A percentile compares a stretch with the other conserved stretches of the same genome.
Evolutionary conservation across 2,888 invertebrate genomes (phyloP).

Genomic region (Microctonus aethiopoides): DNA sequence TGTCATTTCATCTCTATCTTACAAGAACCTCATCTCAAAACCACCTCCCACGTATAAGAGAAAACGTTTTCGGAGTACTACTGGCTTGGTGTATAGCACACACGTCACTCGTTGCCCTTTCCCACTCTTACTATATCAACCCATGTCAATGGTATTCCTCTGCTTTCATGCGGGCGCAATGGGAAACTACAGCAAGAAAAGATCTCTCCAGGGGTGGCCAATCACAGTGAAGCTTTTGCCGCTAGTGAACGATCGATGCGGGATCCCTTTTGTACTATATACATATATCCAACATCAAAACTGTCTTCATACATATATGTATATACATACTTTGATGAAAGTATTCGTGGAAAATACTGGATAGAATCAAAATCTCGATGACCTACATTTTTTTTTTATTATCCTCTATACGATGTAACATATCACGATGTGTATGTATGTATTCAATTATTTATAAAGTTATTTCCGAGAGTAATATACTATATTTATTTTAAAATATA

Average conservation of each 20-base stretch:
- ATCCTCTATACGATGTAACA: neutral
- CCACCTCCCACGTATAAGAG: constrained; percentile 26
- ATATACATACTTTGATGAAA: neutral
- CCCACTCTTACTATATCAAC: constrained; percentile 18
- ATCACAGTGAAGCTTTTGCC: constrained; percentile 56
- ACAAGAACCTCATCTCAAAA: constrained; percentile 13
- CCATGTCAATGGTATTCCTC: constrained; percentile 30
- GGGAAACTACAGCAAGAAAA: constrained; percentile 45
- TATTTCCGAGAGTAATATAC: no score
- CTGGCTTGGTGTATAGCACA: constrained; percentile 4
- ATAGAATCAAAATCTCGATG: constrained; percentile 4
- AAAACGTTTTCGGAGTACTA: constrained; percentile 33
- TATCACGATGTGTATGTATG: neutral
- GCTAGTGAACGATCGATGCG: constrained; percentile 63
- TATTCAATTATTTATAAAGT: neutral
- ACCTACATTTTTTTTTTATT: neutral
- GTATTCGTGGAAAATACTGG: neutral
- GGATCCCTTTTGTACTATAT: constrained; percentile 62
- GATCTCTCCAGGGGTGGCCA: constrained; percentile 51
- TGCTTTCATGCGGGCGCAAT: constrained; percentile 28
- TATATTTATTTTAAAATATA: no score
- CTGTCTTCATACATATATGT: constrained; percentile 11
- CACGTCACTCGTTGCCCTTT: constrained; percentile 25
- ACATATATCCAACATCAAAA: constrained; percentile 31
- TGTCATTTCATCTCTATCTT: constrained; percentile 33